phyloP scores from a whole-genome alignment of 2,797 vertebrate genomes.

The Phataginus tricuspis region DNA sequence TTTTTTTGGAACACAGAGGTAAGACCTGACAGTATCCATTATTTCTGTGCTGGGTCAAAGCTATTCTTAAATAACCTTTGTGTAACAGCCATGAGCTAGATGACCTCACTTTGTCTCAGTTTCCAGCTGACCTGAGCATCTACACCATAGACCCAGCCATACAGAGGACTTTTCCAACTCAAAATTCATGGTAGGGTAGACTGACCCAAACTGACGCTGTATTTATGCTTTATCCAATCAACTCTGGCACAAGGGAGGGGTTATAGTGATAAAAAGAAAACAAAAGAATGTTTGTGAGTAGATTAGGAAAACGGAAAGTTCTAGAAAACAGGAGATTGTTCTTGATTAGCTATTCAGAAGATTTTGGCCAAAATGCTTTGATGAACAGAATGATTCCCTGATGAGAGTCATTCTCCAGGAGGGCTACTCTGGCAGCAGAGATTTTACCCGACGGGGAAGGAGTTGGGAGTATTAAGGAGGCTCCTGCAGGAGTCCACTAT shows the following conservation, averaged over 20 bases:
- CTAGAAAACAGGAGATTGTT: background rate
- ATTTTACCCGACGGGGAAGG: background rate
- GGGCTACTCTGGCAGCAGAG: too few species aligned
- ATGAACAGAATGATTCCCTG: background rate
- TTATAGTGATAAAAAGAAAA: background rate
- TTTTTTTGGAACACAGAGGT: background rate
- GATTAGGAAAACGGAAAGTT: background rate
- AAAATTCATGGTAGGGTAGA: background rate
- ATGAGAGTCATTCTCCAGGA: fast-evolving
- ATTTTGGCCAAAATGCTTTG: too few species aligned
- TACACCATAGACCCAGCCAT: fast-evolving
- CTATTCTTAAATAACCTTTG: background rate
- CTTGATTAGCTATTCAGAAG: background rate
- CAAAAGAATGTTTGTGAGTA: background rate
- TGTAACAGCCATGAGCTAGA: too few species aligned
- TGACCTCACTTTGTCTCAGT: background rate
- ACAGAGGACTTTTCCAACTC: background rate
- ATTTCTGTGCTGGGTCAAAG: background rate
- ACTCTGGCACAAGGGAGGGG: fast-evolving
- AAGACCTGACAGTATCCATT: background rate
- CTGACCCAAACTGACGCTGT: fast-evolving
- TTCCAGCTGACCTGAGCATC: background rate
- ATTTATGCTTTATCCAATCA: background rate
- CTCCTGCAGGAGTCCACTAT: fast-evolving
- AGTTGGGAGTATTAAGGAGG: fast-evolving